Evolutionary conservation across 2,797 vertebrate genomes (phyloP).

Genomic region (Tamandua tetradactyla): DNA sequence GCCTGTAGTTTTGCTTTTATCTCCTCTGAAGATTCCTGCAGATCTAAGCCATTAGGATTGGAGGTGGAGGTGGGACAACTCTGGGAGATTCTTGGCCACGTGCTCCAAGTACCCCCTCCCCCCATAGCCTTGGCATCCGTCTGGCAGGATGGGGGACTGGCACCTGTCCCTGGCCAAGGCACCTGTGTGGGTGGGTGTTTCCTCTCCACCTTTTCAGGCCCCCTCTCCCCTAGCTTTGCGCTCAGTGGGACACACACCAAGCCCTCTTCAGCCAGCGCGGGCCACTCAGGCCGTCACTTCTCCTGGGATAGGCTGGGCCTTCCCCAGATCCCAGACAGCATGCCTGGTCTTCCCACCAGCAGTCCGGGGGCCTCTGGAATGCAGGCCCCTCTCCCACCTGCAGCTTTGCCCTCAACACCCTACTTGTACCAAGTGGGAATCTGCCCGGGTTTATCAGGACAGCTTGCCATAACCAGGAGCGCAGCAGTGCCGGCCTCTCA

Average conservation of each 20-base stretch:
- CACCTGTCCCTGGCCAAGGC: no score
- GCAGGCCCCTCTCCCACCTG: background rate
- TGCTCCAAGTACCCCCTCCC: background rate
- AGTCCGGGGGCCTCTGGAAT: background rate
- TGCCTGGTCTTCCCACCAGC: background rate
- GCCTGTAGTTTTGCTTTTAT: background rate
- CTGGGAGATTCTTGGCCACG: background rate
- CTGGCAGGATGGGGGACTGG: background rate
- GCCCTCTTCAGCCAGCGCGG: no score
- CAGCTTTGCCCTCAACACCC: background rate
- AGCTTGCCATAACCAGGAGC: rapidly evolving
- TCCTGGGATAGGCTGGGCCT: background rate
- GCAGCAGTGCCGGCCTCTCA: background rate
- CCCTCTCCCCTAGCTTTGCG: background rate
- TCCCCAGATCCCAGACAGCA: background rate
- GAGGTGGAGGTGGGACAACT: background rate
- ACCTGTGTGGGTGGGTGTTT: background rate
- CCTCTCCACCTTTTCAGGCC: no score
- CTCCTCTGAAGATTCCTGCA: background rate
- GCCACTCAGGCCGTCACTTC: background rate
- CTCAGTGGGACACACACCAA: background rate
- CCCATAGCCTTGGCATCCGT: background rate
- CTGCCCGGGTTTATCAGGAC: rapidly evolving
- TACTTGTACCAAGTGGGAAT: background rate
- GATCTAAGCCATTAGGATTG: background rate